Base-by-base conservation (phyloP, 2,113 vertebrate genomes). In the Lepus europaeus region DNA sequence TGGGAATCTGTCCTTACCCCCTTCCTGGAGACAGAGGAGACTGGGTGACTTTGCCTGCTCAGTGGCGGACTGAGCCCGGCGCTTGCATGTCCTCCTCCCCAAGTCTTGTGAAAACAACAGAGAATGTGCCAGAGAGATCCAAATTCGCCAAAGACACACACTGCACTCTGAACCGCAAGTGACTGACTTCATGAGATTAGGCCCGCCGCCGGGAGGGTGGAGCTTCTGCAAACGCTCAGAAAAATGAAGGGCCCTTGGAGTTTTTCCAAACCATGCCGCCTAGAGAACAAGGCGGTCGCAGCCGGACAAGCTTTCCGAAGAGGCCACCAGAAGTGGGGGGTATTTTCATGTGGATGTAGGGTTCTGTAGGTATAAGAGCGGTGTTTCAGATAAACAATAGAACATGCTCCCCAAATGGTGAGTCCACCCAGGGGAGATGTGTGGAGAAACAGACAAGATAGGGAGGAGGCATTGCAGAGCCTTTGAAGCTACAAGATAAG, bases 91-190 rank as follows among this genome's bases (percentile, higher is more conserved):
- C 27, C 59, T 77, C 33, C 31, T 91, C n/a, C 19, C 14, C 72
- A n/a, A 33, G 63, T 51, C 36, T 93, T 77, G 36, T 16, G 66
- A 64, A 89, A 82, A 87, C 68, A 53, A 56, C 31, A 73, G 53
- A 56, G 49, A 39, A 79, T 84, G 23, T 53, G 63, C 87, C 84
- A 91, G 93, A 33, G 27, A 39, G 77, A 76, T 31, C 51, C n/a
- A 80, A 69, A 77, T 68, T 61, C 36, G 66, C 56, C 56, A 59
- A 59, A 59, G 56, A 59, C 22, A 76, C 63, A 5, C 45, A 33
- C 9, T 45, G 20, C 33, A 64, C 66, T 63, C 19, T 53, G 39
- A 22, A 36, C 70, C 61, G 27, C 61, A 83, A 64, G 27, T 36
- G 6, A 78, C 23, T 80, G 29, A 27, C 76, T 33, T 49, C 56